These are phyloP conservation scores for Drosophila siamana DNA, from an alignment of 2,888 invertebrate genomes.

Conservation along the genomic window DNA sequence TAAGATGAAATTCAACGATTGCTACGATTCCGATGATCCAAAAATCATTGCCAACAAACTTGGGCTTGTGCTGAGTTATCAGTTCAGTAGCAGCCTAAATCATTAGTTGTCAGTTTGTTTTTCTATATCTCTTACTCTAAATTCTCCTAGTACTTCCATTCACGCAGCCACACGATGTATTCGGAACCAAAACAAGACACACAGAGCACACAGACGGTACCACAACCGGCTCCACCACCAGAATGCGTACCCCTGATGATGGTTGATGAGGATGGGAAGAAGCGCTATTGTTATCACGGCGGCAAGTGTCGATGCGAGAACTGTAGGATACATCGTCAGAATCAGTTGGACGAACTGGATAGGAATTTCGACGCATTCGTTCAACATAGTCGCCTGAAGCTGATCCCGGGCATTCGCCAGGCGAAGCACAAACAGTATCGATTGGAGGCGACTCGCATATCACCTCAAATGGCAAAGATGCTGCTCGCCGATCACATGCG, in stretches of 20 bases:
- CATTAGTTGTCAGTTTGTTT: slow-evolving; percentile 4
- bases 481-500: slow-evolving; percentile 53
- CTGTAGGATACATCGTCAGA: slow-evolving; percentile 39
- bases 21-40: neutral
- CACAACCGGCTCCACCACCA: slow-evolving; percentile 38
- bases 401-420: slow-evolving; percentile 56
- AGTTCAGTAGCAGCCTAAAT: slow-evolving; percentile 21
- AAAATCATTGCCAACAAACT: neutral
- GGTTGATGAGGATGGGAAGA: slow-evolving; percentile 65
- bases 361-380: slow-evolving; percentile 46
- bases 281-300: slow-evolving; percentile 70
- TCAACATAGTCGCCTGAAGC: slow-evolving; percentile 35
- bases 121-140: slow-evolving; percentile 12
- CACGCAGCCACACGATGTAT: slow-evolving; percentile 39
- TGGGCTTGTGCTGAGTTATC: neutral
- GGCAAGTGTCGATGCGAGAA: slow-evolving; percentile 63
- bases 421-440: slow-evolving; percentile 58
- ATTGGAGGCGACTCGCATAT: slow-evolving; percentile 33
- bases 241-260: slow-evolving; percentile 65
- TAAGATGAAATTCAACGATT: neutral
- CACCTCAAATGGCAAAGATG: slow-evolving; percentile 37
- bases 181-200: slow-evolving; percentile 43
- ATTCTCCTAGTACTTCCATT: slow-evolving; percentile 36
- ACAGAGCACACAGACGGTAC: slow-evolving; percentile 54
- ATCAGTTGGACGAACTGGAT: slow-evolving; percentile 50